Conservation (phyloP, 53 echinoderm and acorn worm species). For the Arbacia lixula region DNA sequence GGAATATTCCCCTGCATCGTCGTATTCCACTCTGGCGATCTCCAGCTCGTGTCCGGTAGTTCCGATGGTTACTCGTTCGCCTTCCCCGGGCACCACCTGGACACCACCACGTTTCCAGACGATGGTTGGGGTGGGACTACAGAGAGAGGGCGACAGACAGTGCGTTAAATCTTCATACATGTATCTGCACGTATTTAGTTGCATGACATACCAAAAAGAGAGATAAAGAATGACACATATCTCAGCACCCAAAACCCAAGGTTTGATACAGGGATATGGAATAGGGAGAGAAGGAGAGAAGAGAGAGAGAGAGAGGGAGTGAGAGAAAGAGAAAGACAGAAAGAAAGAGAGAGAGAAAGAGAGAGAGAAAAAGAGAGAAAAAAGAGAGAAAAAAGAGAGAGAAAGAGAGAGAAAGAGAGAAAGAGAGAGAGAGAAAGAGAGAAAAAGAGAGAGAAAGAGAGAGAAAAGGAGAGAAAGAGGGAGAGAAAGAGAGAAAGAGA, state of each 20-base stretch:
- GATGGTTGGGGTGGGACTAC: constrained; percentile 38
- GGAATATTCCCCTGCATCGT: constrained; percentile 21
- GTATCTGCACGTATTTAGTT: neutral
- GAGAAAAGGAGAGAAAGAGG: too few relatives aligned
- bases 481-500: too few relatives aligned
- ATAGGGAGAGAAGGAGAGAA: too few relatives aligned
- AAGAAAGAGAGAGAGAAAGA: neutral
- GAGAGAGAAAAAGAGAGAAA: neutral
- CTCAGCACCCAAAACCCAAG: too few relatives aligned
- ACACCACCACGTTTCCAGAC: constrained; percentile 28
- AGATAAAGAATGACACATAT: too few relatives aligned
- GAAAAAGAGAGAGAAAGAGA: too few relatives aligned
- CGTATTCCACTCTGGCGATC: constrained; percentile 18
- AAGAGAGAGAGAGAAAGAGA: too few relatives aligned
- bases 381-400: too few relatives aligned
- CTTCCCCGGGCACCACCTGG: constrained; percentile 25
- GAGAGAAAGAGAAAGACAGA: neutral
- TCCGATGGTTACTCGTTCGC: constrained; percentile 2
- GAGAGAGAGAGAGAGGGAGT: neutral
- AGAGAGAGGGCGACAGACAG: neutral
- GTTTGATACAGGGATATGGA: neutral
- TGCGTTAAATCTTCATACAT: neutral
- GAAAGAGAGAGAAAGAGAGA: too few relatives aligned
- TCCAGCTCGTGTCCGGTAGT: constrained; percentile 45
- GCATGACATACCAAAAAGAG: too few relatives aligned